These are phyloP conservation scores for Nasonia giraulti DNA, from an alignment of 1,140 invertebrate species.

Conservation along the genomic window DNA sequence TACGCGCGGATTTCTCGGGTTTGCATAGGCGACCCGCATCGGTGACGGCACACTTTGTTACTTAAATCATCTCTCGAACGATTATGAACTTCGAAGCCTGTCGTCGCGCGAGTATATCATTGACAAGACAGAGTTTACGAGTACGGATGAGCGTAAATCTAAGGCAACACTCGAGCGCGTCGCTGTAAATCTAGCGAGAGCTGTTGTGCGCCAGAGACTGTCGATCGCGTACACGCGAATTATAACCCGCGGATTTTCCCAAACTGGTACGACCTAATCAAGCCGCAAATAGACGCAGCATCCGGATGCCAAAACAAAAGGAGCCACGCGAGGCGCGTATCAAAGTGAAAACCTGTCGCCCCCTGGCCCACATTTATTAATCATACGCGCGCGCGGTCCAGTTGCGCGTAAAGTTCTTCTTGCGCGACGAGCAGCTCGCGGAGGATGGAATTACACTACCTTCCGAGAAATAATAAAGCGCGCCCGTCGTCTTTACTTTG, in stretches of 20 bases:
- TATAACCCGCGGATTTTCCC: too few relatives aligned
- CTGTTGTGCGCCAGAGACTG: too few relatives aligned
- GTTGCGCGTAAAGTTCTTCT: conserved; percentile 45
- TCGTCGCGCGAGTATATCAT: not conserved
- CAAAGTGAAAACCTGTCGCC: conserved; percentile 44
- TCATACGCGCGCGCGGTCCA: conserved; percentile 29
- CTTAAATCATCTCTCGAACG: not conserved
- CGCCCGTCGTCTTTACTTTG: conserved; percentile 45
- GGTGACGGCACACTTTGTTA: not conserved
- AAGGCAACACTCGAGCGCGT: not conserved
- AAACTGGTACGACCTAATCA: not conserved
- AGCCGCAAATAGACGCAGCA: not conserved
- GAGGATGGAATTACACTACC: conserved; percentile 40
- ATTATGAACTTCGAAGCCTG: not conserved
- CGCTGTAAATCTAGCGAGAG: not conserved
- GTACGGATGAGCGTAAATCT: not conserved
- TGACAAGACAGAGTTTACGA: not conserved
- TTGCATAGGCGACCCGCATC: not conserved
- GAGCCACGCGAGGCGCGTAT: conserved; percentile 14
- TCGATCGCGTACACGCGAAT: too few relatives aligned
- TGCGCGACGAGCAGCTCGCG: not conserved
- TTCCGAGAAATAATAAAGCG: conserved; percentile 57
- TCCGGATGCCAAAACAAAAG: conserved; percentile 2
- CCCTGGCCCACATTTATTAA: conserved; percentile 44
- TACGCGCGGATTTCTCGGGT: not conserved